Conservation (phyloP, 2,888 invertebrate species). For the Cephus pygmeus region DNA sequence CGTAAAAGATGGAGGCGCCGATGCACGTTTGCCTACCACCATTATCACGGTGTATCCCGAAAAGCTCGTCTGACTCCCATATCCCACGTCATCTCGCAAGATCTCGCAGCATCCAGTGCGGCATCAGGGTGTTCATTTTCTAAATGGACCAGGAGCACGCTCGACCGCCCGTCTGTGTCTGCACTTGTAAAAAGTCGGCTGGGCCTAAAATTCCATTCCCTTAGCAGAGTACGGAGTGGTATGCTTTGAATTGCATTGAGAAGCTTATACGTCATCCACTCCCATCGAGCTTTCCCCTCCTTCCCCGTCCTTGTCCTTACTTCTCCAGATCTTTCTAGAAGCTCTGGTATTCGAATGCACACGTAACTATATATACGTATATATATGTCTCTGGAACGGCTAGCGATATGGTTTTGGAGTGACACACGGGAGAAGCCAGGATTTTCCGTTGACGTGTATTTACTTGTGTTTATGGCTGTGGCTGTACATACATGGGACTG, state of each 20-base stretch:
- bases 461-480: background rate
- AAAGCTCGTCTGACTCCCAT: background rate
- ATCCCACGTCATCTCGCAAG: background rate
- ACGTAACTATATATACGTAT: background rate
- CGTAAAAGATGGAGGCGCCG: background rate
- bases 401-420: background rate
- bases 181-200: background rate
- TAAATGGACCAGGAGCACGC: conserved; percentile 49
- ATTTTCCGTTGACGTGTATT: background rate
- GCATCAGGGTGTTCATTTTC: conserved; percentile 42
- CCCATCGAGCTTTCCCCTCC: background rate
- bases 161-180: conserved; percentile 5
- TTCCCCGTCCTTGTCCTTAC: background rate
- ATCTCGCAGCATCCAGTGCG: background rate
- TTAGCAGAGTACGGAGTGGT: conserved; percentile 7
- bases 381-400: background rate
- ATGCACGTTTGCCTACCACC: background rate
- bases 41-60: background rate
- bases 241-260: conserved; percentile 21
- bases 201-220: conserved; percentile 10
- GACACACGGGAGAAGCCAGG: background rate
- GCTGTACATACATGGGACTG: background rate
- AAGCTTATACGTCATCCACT: conserved; percentile 7
- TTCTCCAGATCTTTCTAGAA: background rate
- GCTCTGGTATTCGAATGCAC: background rate